These are phyloP conservation scores for Clarias macrocephalus DNA, from an alignment of 2,113 vertebrate genomes.

Conservation along the genomic window DNA sequence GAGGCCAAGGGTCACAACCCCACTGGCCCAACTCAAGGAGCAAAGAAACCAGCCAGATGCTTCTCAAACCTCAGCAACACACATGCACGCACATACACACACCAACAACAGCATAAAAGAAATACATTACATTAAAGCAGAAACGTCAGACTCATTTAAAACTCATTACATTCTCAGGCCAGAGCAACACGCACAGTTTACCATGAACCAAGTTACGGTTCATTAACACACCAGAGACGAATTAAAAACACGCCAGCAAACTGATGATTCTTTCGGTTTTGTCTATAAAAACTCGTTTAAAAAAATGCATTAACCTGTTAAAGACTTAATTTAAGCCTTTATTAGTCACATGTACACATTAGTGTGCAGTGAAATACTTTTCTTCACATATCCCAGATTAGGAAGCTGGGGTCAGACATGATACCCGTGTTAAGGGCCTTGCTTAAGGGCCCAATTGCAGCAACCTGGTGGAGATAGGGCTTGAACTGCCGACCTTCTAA, in stretches of 20 bases:
- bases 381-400: no score
- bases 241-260: neutral
- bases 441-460: no score
- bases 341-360: no score
- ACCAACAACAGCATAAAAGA: neutral
- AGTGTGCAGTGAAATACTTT: no score
- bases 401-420: no score
- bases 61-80: conserved; percentile 31
- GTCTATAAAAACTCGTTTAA: neutral
- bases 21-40: conserved; percentile 35
- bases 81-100: conserved; percentile 16
- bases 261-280: neutral
- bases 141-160: neutral
- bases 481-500: no score
- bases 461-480: no score
- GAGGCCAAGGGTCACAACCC: conserved; percentile 46
- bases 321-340: neutral
- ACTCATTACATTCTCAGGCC: neutral
- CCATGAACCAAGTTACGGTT: neutral
- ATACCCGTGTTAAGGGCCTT: no score
- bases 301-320: neutral
- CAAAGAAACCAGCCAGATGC: conserved; percentile 46
- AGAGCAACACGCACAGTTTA: neutral
- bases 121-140: neutral
- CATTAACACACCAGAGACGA: neutral